Conservation (phyloP, 2,888 invertebrate genomes). For the Malacosoma neustria region DNA sequence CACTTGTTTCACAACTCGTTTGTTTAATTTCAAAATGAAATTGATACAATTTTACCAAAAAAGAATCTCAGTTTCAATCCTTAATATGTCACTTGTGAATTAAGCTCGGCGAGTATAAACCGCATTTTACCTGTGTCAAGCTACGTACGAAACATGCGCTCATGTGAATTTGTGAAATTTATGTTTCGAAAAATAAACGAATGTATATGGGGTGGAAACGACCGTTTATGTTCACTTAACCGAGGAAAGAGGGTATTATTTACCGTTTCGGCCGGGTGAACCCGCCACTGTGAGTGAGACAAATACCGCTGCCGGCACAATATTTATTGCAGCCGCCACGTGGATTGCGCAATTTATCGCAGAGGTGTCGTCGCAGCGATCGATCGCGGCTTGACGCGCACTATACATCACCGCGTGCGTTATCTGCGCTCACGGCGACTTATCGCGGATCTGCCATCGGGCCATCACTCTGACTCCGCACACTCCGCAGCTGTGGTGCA, state of each 20-base stretch:
- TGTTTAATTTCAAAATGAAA: slow-evolving; percentile 8
- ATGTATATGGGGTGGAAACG: slow-evolving; percentile 75
- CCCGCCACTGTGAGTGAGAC: slow-evolving; percentile 72
- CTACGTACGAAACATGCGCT: slow-evolving; percentile 41
- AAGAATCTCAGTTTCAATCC: slow-evolving; percentile 5
- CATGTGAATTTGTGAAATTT: slow-evolving; percentile 65
- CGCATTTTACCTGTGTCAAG: slow-evolving; percentile 30
- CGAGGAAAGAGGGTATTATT: slow-evolving; percentile 75
- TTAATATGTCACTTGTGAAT: slow-evolving; percentile 8
- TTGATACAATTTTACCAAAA: slow-evolving; percentile 7
- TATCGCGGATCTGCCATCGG: slow-evolving; percentile 37
- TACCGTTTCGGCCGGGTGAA: slow-evolving; percentile 72
- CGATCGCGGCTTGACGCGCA: slow-evolving; percentile 62
- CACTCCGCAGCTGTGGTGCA: slow-evolving; percentile 15
- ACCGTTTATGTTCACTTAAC: slow-evolving; percentile 75
- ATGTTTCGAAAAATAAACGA: slow-evolving; percentile 73
- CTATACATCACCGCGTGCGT: slow-evolving; percentile 65
- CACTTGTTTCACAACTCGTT: slow-evolving; percentile 16
- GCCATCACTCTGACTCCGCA: slow-evolving; percentile 19
- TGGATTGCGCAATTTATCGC: slow-evolving; percentile 74
- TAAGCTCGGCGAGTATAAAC: slow-evolving; percentile 14
- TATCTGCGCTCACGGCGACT: slow-evolving; percentile 69
- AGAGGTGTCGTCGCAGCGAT: slow-evolving; percentile 66
- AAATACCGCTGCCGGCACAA: slow-evolving; percentile 63
- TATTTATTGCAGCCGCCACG: slow-evolving; percentile 71